These are phyloP conservation scores for Scaeva pyrastri DNA, from an alignment of 2,888 invertebrate species.

Conservation along the genomic window DNA sequence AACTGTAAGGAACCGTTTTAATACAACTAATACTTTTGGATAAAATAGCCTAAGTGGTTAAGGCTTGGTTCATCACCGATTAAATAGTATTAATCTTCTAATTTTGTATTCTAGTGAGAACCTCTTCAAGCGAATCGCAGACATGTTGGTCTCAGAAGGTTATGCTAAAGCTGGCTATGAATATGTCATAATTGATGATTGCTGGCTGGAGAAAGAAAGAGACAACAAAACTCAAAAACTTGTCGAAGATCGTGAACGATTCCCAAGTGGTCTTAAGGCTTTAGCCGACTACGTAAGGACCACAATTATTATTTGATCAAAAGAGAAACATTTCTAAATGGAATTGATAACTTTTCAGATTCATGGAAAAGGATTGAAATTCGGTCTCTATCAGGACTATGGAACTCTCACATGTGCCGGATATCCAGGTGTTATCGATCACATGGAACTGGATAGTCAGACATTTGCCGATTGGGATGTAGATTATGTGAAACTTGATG, in stretches of 20 bases:
- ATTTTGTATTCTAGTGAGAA: slow-evolving; percentile 85
- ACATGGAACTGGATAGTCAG: slow-evolving; percentile 88
- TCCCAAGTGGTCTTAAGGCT: slow-evolving; percentile 89
- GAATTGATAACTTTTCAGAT: slow-evolving; percentile 84
- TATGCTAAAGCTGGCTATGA: slow-evolving; percentile 89
- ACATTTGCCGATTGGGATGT: slow-evolving; percentile 92
- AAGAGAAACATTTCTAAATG: neutral
- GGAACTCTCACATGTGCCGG: slow-evolving; percentile 91
- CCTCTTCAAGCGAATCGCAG: slow-evolving; percentile 87
- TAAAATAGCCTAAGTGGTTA: no score
- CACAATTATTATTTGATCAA: neutral
- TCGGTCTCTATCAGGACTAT: slow-evolving; percentile 92
- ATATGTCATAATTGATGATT: slow-evolving; percentile 90
- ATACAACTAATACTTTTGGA: no score
- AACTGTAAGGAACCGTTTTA: no score
- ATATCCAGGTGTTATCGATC: slow-evolving; percentile 89
- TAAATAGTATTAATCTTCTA: no score
- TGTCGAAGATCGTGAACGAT: slow-evolving; percentile 87
- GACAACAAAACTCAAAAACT: slow-evolving; percentile 86
- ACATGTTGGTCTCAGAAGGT: slow-evolving; percentile 87
- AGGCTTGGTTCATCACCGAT: no score
- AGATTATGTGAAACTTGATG: slow-evolving; percentile 92
- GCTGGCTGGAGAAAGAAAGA: slow-evolving; percentile 89
- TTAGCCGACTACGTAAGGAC: slow-evolving; percentile 89
- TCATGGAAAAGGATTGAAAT: slow-evolving; percentile 88